phyloP scores from a whole-genome alignment of 2,113 vertebrate species.

The Phylloscopus whistleri region DNA sequence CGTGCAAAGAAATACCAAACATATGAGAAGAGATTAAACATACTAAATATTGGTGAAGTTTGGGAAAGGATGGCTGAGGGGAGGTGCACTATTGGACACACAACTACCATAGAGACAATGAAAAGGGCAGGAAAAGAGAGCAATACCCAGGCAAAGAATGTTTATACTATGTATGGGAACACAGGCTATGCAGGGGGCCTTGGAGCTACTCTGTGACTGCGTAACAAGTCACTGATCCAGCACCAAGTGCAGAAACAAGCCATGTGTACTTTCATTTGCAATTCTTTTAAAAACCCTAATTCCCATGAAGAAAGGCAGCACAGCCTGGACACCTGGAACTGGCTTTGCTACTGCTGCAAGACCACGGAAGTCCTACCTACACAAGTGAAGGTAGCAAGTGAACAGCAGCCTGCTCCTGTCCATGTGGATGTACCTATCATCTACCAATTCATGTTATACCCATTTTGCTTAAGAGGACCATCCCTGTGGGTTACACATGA shows the following conservation, averaged over 20 bases:
- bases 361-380: background rate
- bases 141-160: background rate
- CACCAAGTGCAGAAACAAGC: background rate
- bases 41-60: background rate
- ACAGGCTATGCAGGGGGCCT: background rate
- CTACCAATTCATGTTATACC: background rate
- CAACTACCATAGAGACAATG: background rate
- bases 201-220: background rate
- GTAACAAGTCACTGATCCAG: background rate
- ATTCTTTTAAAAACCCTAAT: background rate
- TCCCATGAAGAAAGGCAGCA: background rate
- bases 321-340: background rate
- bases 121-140: background rate
- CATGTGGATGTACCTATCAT: background rate
- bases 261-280: rapidly evolving
- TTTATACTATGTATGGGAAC: rapidly evolving
- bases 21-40: background rate
- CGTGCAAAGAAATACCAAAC: background rate
- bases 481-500: background rate
- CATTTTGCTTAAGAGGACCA: background rate
- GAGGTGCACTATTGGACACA: background rate
- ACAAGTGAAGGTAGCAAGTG: background rate
- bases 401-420: background rate
- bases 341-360: background rate
- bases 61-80: background rate